Conservation (phyloP, 2,888 invertebrate genomes). For the Xestia ashworthii region DNA sequence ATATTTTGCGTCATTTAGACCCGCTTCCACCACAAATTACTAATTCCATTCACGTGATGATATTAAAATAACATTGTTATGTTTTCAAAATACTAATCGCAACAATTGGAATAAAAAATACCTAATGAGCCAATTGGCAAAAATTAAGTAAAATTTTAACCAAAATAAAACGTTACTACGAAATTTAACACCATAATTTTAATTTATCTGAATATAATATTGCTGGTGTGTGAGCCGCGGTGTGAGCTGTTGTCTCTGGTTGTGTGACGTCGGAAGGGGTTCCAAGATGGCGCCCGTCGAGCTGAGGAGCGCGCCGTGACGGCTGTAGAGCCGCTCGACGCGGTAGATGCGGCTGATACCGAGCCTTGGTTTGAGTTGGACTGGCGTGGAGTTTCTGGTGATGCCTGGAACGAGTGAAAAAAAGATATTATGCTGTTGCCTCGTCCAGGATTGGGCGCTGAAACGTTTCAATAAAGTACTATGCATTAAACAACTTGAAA, state of each 20-base stretch:
- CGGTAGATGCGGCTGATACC: slow-evolving; percentile 86
- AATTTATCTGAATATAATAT: slow-evolving; percentile 90
- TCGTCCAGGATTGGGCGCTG: background rate
- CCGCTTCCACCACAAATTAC: background rate
- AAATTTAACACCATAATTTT: background rate
- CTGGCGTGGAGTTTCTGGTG: slow-evolving; percentile 79
- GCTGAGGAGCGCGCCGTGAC: slow-evolving; percentile 83
- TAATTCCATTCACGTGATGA: background rate
- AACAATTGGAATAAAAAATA: background rate
- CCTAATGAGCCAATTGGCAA: slow-evolving; percentile 17
- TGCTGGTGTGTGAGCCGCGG: slow-evolving; percentile 86
- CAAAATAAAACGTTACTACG: background rate
- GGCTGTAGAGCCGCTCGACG: slow-evolving; percentile 84
- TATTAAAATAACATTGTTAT: slow-evolving; percentile 8
- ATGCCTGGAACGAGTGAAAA: slow-evolving; percentile 65
- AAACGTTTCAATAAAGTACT: background rate
- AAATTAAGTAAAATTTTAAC: background rate
- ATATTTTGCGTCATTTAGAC: slow-evolving; percentile 3
- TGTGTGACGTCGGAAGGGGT: slow-evolving; percentile 93
- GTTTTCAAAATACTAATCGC: slow-evolving; percentile 6
- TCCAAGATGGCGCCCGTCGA: slow-evolving; percentile 92
- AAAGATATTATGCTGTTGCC: too few species aligned
- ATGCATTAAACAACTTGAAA: background rate
- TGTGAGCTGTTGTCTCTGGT: slow-evolving; percentile 89
- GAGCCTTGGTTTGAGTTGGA: slow-evolving; percentile 86